phyloP scores from a whole-genome alignment of 2,888 invertebrate species.

The Latrodectus elegans region DNA sequence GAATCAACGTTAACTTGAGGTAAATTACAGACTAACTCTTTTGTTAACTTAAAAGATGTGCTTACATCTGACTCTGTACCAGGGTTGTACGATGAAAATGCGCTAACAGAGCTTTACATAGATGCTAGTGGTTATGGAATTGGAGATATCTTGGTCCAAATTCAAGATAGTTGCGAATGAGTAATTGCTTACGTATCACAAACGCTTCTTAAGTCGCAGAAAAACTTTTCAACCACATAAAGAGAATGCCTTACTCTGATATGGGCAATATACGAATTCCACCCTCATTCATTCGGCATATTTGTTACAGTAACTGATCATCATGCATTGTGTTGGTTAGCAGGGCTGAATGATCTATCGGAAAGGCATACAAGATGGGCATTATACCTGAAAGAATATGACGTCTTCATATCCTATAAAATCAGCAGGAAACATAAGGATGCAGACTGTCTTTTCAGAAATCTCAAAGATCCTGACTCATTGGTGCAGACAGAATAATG shows the following conservation, averaged over 20 bases:
- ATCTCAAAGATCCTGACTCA: not conserved
- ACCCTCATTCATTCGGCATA: constrained; percentile 70
- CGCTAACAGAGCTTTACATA: constrained; percentile 8
- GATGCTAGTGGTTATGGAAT: constrained; percentile 1
- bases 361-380: constrained; percentile 76
- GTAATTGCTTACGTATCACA: not conserved
- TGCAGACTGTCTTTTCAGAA: constrained; percentile 15
- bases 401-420: constrained; percentile 1
- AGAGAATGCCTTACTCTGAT: constrained; percentile 73
- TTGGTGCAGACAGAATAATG: not conserved
- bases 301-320: constrained; percentile 72
- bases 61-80: constrained; percentile 70
- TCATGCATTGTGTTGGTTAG: constrained; percentile 73
- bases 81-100: constrained; percentile 71
- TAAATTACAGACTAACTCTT: not conserved
- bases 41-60: constrained; percentile 23
- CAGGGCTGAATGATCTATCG: constrained; percentile 74
- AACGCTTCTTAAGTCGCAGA: constrained; percentile 5
- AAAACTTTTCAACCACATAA: constrained; percentile 75
- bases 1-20: constrained; percentile 6
- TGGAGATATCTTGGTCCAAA: too few relatives aligned
- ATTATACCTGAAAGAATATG: constrained; percentile 69
- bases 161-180: not conserved
- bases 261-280: constrained; percentile 71
- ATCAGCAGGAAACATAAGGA: constrained; percentile 7